phyloP scores from a whole-genome alignment of 1,140 invertebrate species.

The Brachionus rubens region DNA sequence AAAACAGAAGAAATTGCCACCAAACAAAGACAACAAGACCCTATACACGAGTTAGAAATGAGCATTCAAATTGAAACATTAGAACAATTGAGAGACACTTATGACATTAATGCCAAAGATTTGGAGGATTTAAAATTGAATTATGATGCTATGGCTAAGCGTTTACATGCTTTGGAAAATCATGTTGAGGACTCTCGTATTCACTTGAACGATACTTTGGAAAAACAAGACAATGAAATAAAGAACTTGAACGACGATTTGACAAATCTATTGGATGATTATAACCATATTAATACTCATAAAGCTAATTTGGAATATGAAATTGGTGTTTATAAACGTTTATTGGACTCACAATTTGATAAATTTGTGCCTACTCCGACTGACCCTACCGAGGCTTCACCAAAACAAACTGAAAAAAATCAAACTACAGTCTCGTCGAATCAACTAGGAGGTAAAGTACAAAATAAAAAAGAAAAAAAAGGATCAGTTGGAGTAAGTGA shows the following conservation, averaged over 20 bases:
- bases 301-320: slow-evolving; percentile 22
- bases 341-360: slow-evolving; percentile 25
- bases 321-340: slow-evolving; percentile 27
- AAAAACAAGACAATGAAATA: slow-evolving; percentile 37
- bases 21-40: neutral
- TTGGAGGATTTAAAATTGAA: neutral
- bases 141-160: slow-evolving; percentile 1
- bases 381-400: neutral
- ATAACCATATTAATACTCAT: neutral
- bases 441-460: slow-evolving; percentile 27
- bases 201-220: neutral
- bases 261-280: slow-evolving; percentile 1
- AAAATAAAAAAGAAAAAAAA: slow-evolving; percentile 45
- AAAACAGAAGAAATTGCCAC: slow-evolving; percentile 9
- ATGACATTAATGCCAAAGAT: slow-evolving; percentile 15
- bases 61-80: slow-evolving; percentile 30
- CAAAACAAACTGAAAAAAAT: neutral
- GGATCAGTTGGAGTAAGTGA: slow-evolving; percentile 27
- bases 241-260: slow-evolving; percentile 15
- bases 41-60: slow-evolving; percentile 27
- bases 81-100: neutral
- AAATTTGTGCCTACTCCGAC: neutral
- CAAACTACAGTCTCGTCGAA: slow-evolving; percentile 30
- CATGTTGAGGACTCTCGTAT: neutral
- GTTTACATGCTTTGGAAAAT: neutral